Percentiles rank a stretch among this genome's conserved stretches.
Conservation (phyloP, 2,113 vertebrate species). For the Thamnaconus septentrionalis region DNA sequence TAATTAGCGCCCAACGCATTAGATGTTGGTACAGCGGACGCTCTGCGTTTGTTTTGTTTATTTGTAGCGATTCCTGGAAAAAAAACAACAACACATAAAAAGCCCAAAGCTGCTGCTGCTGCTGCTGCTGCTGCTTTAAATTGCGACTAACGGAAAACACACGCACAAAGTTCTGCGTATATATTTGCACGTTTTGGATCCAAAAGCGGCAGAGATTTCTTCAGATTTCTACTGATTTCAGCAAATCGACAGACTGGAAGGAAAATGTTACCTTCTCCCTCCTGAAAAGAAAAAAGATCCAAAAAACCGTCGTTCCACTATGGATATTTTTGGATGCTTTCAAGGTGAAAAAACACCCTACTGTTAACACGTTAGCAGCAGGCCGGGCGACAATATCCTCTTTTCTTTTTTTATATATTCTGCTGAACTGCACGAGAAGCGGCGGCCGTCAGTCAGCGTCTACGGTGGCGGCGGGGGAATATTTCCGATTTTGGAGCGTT, state of each 20-base stretch:
- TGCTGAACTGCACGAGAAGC: slow-evolving; percentile 1
- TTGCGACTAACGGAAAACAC: too few species aligned
- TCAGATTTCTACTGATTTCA: not conserved
- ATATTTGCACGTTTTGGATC: too few species aligned
- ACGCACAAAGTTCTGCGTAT: too few species aligned
- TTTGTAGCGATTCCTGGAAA: too few species aligned
- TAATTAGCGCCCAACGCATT: slow-evolving; percentile 44
- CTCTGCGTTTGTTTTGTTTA: slow-evolving; percentile 14
- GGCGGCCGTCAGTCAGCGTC: slow-evolving; percentile 15
- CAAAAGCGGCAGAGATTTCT: too few species aligned
- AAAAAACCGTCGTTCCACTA: not conserved
- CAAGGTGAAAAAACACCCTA: not conserved
- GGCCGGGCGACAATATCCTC: too few species aligned
- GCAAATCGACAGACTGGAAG: not conserved
- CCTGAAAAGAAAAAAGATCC: not conserved
- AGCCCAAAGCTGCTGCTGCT: too few species aligned
- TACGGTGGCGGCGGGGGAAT: slow-evolving; percentile 1
- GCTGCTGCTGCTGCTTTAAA: too few species aligned
- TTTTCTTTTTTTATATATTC: too few species aligned
- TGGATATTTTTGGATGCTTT: not conserved
- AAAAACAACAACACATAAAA: too few species aligned
- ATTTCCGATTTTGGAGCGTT: slow-evolving; percentile 6
- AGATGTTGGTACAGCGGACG: slow-evolving; percentile 23
- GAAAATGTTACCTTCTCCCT: too few species aligned
- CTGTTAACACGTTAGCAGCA: not conserved